Conservation (phyloP, 1,140 invertebrate genomes). For the Eulimnadia texana region DNA sequence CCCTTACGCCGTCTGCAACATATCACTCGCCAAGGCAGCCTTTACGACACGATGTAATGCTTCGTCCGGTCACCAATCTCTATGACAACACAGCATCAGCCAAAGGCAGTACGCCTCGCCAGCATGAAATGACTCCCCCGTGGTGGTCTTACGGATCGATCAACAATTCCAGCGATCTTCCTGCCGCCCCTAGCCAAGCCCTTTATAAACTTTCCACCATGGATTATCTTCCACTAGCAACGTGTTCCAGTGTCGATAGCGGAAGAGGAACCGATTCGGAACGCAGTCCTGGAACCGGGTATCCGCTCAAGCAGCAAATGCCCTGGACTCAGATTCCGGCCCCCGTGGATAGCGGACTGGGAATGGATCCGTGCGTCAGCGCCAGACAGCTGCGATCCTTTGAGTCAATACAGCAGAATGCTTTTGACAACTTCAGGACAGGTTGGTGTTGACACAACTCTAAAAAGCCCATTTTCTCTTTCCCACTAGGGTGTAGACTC, state of each 20-base stretch:
- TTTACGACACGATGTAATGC: background rate
- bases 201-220: background rate
- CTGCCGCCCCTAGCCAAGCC: background rate
- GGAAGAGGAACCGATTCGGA: constrained; percentile 17
- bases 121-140: background rate
- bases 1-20: constrained; percentile 7
- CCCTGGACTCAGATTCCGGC: background rate
- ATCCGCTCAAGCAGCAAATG: background rate
- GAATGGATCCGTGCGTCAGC: background rate
- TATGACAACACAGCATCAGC: background rate
- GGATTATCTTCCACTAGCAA: constrained; percentile 1
- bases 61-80: background rate
- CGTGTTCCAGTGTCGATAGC: constrained; percentile 10
- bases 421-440: background rate
- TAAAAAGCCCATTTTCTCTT: background rate
- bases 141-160: constrained; percentile 5
- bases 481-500: no score
- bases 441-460: background rate
- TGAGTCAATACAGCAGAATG: background rate
- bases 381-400: background rate
- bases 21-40: constrained; percentile 1
- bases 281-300: constrained; percentile 5
- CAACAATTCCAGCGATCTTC: background rate
- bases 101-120: background rate
- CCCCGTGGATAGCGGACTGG: background rate